Evolutionary conservation across 2,113 vertebrate genomes (phyloP).

Genomic region (Illadopsis cleaveri): DNA sequence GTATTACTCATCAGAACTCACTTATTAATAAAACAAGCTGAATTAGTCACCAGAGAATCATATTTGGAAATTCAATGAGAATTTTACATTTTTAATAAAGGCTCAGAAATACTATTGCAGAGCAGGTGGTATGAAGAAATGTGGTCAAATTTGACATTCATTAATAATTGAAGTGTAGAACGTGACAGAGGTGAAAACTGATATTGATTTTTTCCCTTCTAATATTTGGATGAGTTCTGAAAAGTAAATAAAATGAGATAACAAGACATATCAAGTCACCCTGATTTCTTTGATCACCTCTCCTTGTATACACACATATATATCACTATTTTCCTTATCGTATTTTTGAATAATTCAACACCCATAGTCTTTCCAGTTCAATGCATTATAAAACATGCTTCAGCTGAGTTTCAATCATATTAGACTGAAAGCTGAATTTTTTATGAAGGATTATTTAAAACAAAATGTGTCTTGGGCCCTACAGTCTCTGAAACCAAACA

Average conservation of each 20-base stretch:
- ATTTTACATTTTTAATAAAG: constrained; percentile 89
- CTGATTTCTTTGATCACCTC: constrained; percentile 76
- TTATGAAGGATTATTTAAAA: constrained; percentile 87
- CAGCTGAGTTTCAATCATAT: constrained; percentile 82
- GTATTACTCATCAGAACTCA: constrained; percentile 81
- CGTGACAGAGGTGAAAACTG: constrained; percentile 81
- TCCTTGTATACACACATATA: constrained; percentile 65
- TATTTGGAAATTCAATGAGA: constrained; percentile 85
- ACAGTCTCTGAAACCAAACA: constrained; percentile 82
- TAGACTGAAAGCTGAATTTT: constrained; percentile 82
- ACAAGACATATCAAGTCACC: constrained; percentile 77
- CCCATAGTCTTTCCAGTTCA: constrained; percentile 76
- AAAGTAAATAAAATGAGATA: constrained; percentile 86
- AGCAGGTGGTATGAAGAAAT: constrained; percentile 73
- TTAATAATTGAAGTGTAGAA: constrained; percentile 82
- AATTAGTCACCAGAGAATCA: constrained; percentile 82
- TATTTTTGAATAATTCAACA: constrained; percentile 84
- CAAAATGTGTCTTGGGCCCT: constrained; percentile 76
- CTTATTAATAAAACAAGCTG: constrained; percentile 86
- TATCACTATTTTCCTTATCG: constrained; percentile 70
- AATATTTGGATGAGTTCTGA: constrained; percentile 82
- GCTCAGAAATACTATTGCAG: constrained; percentile 78
- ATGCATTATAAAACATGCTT: constrained; percentile 84
- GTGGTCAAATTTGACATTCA: constrained; percentile 85
- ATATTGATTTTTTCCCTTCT: constrained; percentile 82